Evolutionary conservation across 1,140 invertebrate species (phyloP).

Genomic region (Diprion similis): DNA sequence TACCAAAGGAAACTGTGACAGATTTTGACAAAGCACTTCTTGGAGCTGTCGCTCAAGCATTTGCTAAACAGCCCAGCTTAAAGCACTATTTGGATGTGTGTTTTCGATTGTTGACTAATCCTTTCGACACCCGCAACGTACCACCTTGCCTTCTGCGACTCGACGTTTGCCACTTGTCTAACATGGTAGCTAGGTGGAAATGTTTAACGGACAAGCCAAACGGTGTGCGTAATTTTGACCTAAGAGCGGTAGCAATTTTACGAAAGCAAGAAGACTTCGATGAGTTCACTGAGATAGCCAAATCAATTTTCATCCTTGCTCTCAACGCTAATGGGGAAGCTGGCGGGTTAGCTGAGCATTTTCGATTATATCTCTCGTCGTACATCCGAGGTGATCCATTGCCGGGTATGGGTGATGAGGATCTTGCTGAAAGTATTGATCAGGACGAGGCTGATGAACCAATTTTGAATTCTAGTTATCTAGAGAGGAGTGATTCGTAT

Average conservation of each 20-base stretch:
- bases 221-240: not conserved
- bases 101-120: not conserved
- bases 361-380: too few species aligned
- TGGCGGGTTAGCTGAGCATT: too few species aligned
- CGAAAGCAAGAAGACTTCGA: not conserved
- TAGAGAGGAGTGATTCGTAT: not conserved
- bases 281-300: too few species aligned
- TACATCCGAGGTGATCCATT: too few species aligned
- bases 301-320: too few species aligned
- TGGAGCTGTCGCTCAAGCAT: conserved; percentile 9
- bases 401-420: too few species aligned
- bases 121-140: not conserved
- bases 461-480: not conserved
- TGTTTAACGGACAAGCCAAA: not conserved
- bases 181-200: conserved; percentile 7
- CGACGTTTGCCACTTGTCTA: conserved; percentile 3
- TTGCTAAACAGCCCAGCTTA: not conserved
- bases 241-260: not conserved
- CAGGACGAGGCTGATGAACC: not conserved
- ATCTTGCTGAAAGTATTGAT: too few species aligned
- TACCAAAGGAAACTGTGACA: not conserved
- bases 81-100: not conserved
- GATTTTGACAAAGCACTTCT: conserved; percentile 19
- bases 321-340: too few species aligned
- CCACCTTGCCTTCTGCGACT: not conserved